Evolutionary conservation across 2,888 invertebrate genomes (phyloP).

Genomic region (Mesorhabditis belari): DNA sequence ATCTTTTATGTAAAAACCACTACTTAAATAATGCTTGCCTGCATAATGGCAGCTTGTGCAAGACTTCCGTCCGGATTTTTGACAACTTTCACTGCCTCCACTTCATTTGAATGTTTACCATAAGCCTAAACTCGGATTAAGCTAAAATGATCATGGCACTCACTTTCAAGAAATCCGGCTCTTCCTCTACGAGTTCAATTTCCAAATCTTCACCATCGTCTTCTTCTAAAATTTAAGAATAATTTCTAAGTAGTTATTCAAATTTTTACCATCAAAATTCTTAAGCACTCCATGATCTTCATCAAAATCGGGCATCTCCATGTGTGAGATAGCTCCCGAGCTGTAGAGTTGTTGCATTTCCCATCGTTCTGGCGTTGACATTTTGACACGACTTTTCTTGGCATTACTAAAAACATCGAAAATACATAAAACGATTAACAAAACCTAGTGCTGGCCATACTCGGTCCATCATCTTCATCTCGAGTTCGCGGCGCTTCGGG

Average conservation of each 20-base stretch:
- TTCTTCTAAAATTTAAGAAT: conserved; percentile 35
- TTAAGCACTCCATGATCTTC: conserved; percentile 80
- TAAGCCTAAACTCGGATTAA: conserved; percentile 51
- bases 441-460: conserved; percentile 13
- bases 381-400: conserved; percentile 61
- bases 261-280: conserved; percentile 37
- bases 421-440: background rate
- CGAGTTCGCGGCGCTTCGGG: conserved; percentile 32
- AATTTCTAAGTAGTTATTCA: background rate
- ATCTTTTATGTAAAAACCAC: background rate
- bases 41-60: conserved; percentile 99
- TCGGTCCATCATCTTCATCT: background rate
- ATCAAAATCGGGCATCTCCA: conserved; percentile 92
- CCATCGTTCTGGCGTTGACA: conserved; percentile 91
- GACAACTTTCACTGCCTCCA: conserved; percentile 53
- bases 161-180: conserved; percentile 77
- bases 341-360: conserved; percentile 93
- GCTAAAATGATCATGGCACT: background rate
- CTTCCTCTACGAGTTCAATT: conserved; percentile 96
- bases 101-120: conserved; percentile 55
- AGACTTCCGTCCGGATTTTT: conserved; percentile 94
- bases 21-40: conserved; percentile 54
- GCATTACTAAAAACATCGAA: conserved; percentile 4
- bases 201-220: conserved; percentile 85
- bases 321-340: conserved; percentile 67